Conservation (phyloP, 2,113 vertebrate species). For the Gnathonemus echidnorhynchus region DNA sequence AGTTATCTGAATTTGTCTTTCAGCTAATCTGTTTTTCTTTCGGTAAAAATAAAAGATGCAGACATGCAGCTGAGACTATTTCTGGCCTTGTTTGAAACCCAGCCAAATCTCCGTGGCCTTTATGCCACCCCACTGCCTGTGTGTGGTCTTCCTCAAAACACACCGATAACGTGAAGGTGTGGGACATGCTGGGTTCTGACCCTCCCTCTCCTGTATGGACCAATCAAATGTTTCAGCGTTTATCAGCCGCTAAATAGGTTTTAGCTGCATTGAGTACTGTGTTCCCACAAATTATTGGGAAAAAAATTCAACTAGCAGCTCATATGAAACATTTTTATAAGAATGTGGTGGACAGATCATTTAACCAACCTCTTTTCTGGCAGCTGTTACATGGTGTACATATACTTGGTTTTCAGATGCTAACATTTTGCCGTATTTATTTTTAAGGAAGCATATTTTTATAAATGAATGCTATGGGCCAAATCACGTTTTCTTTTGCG, state of each 20-base stretch:
- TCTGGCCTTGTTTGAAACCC: slow-evolving; percentile 24
- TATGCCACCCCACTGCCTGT: neutral
- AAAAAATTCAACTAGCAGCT: neutral
- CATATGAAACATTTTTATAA: neutral
- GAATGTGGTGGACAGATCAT: neutral
- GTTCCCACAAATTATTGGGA: neutral
- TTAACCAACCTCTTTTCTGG: neutral
- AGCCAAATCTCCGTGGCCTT: slow-evolving; percentile 11
- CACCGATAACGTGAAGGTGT: neutral
- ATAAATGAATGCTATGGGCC: neutral
- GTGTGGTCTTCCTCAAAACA: neutral
- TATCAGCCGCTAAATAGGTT: neutral
- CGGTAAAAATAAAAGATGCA: neutral
- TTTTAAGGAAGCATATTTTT: neutral
- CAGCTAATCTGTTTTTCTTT: neutral
- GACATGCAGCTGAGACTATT: slow-evolving; percentile 15
- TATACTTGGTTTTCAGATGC: neutral
- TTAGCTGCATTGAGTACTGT: neutral
- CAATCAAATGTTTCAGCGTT: neutral
- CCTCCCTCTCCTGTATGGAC: neutral
- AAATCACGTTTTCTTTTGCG: neutral
- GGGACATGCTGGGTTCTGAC: neutral
- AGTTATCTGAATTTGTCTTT: neutral
- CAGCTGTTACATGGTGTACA: neutral
- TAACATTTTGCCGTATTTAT: neutral